Evolutionary conservation across 2,797 vertebrate genomes (phyloP).

Genomic region (Tapera naevia): DNA sequence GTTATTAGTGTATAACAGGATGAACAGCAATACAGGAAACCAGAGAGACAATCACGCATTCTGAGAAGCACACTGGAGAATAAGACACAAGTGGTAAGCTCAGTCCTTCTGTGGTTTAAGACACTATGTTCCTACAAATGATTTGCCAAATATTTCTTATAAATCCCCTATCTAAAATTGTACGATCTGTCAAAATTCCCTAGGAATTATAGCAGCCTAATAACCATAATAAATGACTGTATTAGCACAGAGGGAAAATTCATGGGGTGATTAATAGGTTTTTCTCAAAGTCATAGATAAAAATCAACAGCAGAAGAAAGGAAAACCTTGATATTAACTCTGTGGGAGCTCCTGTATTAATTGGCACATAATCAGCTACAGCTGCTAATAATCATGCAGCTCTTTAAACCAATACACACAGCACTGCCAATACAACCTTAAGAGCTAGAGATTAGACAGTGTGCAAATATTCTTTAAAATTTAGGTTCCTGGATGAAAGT

Average conservation of each 20-base stretch:
- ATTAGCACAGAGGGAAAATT: slow-evolving; percentile 39
- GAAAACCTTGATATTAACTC: slow-evolving; percentile 62
- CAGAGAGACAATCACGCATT: not conserved
- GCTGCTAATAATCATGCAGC: slow-evolving; percentile 64
- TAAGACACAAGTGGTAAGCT: not conserved
- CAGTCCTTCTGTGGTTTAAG: not conserved
- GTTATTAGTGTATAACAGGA: not conserved
- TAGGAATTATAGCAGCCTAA: slow-evolving; percentile 52
- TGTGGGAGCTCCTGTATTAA: slow-evolving; percentile 66
- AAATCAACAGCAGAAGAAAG: slow-evolving; percentile 58
- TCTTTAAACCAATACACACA: slow-evolving; percentile 43
- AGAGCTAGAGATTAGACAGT: slow-evolving; percentile 35
- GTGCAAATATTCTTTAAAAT: slow-evolving; percentile 34
- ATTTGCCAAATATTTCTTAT: slow-evolving; percentile 43
- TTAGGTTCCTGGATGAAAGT: not conserved
- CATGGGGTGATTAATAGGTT: slow-evolving; percentile 56
- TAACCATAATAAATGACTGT: slow-evolving; percentile 67
- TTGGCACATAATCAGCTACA: slow-evolving; percentile 66
- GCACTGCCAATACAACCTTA: slow-evolving; percentile 25
- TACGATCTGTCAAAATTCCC: slow-evolving; percentile 47
- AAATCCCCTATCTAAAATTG: not conserved
- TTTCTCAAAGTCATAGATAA: slow-evolving; percentile 56
- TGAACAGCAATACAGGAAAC: not conserved
- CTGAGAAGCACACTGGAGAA: not conserved
- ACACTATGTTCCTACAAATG: not conserved